phyloP scores from a whole-genome alignment of 2,113 vertebrate species.

The Bujurquina vittata region DNA sequence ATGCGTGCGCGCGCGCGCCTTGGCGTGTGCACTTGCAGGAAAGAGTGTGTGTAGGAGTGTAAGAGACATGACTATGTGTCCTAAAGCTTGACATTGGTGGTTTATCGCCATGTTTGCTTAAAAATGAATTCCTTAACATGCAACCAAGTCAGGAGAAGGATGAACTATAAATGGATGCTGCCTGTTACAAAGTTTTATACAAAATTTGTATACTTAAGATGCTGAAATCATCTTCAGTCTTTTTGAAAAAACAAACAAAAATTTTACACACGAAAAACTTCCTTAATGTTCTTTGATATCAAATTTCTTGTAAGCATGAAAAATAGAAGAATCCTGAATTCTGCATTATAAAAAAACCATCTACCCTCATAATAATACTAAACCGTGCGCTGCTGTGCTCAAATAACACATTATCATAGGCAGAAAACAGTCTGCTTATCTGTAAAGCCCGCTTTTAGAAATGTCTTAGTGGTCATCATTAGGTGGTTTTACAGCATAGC shows the following conservation, averaged over 20 bases:
- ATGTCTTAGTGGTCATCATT: slow-evolving; percentile 66
- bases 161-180: not conserved
- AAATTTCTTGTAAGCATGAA: not conserved
- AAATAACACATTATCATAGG: slow-evolving; percentile 22
- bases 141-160: slow-evolving; percentile 4
- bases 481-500: slow-evolving; percentile 65
- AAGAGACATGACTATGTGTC: slow-evolving; percentile 56
- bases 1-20: not conserved
- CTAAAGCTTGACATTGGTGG: slow-evolving; percentile 72
- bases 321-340: not conserved
- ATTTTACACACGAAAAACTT: not conserved
- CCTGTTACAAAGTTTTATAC: not conserved
- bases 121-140: slow-evolving; percentile 62
- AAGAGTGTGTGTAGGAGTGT: slow-evolving; percentile 46
- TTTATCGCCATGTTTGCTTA: slow-evolving; percentile 57
- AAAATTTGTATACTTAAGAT: slow-evolving; percentile 30
- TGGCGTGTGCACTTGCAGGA: slow-evolving; percentile 6
- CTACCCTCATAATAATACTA: not conserved
- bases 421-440: slow-evolving; percentile 47
- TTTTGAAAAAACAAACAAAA: not conserved
- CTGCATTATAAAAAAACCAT: not conserved
- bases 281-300: not conserved
- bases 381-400: not conserved
- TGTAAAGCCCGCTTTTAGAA: slow-evolving; percentile 58
- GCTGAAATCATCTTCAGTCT: not conserved